phyloP scores from a whole-genome alignment of 2,113 vertebrate genomes.

The Vombatus ursinus region DNA sequence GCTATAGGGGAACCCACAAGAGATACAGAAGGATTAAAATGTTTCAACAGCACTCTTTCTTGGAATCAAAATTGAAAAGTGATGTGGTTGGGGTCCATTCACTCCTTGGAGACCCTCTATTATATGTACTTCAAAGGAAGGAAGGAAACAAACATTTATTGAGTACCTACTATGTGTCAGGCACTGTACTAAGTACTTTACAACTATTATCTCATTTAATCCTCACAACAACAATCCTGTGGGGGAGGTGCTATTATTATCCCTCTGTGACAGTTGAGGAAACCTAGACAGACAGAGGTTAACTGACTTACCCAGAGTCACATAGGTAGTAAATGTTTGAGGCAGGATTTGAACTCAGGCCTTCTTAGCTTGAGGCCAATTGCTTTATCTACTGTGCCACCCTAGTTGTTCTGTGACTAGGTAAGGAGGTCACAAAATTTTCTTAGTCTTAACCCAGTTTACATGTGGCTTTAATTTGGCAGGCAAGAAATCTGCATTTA shows the following conservation, averaged over 20 bases:
- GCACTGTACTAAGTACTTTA: not conserved
- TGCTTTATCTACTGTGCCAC: not conserved
- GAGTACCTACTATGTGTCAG: not conserved
- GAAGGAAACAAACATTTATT: not conserved
- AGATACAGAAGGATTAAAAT: not conserved
- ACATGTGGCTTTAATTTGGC: not conserved
- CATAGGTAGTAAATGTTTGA: not conserved
- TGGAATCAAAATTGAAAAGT: not conserved
- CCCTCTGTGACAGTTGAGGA: not conserved
- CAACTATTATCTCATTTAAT: not conserved
- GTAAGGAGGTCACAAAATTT: not conserved
- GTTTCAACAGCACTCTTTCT: not conserved
- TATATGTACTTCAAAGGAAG: not conserved
- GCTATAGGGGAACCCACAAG: not conserved
- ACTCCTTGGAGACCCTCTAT: not conserved
- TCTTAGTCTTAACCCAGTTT: not conserved
- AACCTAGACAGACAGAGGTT: not conserved
- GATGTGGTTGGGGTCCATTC: not conserved
- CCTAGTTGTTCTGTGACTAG: not conserved
- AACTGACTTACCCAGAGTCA: not conserved
- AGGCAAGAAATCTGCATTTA: slow-evolving; percentile 41
- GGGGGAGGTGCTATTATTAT: not conserved
- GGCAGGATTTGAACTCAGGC: not conserved
- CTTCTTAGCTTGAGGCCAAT: not conserved
- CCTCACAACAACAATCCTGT: not conserved